Evolutionary conservation across 2,888 invertebrate species (phyloP).

Genomic region (Lagria hirta): DNA sequence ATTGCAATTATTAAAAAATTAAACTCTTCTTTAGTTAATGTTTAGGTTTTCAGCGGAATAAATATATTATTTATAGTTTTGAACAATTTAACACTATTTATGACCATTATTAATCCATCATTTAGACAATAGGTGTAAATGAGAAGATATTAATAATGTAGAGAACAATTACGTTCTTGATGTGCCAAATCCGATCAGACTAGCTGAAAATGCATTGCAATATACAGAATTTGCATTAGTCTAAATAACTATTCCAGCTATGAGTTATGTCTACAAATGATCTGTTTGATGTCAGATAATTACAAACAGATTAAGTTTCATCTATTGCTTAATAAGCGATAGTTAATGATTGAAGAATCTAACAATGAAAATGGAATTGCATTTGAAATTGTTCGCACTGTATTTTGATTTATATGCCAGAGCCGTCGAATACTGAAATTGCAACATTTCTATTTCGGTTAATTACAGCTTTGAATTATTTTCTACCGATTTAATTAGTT

Average conservation of each 20-base stretch:
- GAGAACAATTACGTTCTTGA: slow-evolving; percentile 24
- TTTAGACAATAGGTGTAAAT: slow-evolving; percentile 12
- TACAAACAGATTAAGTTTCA: slow-evolving; percentile 9
- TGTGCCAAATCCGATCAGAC: slow-evolving; percentile 16
- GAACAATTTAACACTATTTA: too few relatives aligned
- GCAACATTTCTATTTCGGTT: too few relatives aligned
- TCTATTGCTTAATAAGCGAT: slow-evolving; percentile 1
- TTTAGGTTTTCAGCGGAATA: too few relatives aligned
- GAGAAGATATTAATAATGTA: slow-evolving; percentile 19
- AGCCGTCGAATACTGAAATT: too few relatives aligned
- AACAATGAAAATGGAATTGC: slow-evolving; percentile 2
- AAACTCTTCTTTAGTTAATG: too few relatives aligned
- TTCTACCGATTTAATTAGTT: too few relatives aligned
- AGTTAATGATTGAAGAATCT: slow-evolving; percentile 4
- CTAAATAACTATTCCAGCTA: slow-evolving; percentile 19
- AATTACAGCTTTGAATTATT: too few relatives aligned
- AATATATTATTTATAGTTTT: too few relatives aligned
- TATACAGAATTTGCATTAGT: slow-evolving; percentile 23
- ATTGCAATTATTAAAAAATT: too few relatives aligned
- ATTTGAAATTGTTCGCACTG: slow-evolving; percentile 3
- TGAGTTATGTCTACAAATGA: slow-evolving; percentile 21
- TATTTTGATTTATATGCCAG: too few relatives aligned
- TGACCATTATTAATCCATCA: not conserved
- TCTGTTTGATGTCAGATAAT: slow-evolving; percentile 16
- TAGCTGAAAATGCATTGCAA: slow-evolving; percentile 17